A percentile compares a stretch with the other conserved stretches of the same genome.
phyloP scores from a whole-genome alignment of 2,797 vertebrate species.

The Psittacula echo region DNA sequence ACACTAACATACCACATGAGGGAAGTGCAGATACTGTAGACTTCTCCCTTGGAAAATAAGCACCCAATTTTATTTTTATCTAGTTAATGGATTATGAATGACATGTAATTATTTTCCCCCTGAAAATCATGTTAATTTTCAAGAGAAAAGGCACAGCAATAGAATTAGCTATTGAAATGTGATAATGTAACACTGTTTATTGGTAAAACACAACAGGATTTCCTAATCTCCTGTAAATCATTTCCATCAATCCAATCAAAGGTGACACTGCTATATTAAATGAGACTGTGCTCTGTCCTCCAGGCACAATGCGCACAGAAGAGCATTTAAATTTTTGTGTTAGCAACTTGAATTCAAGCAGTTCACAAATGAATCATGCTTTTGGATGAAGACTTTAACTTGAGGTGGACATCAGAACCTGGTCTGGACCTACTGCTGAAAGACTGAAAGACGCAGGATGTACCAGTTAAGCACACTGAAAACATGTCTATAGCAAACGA shows the following conservation, averaged over 20 bases:
- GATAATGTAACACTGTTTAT: slow-evolving; percentile 55
- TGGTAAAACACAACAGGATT: slow-evolving; percentile 62
- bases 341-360: neutral
- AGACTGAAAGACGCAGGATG: neutral
- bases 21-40: slow-evolving; percentile 63
- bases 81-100: slow-evolving; percentile 73
- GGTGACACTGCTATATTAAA: slow-evolving; percentile 14
- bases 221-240: slow-evolving; percentile 45
- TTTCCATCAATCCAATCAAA: slow-evolving; percentile 43
- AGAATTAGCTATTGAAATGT: slow-evolving; percentile 71
- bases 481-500: neutral
- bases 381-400: neutral
- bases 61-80: slow-evolving; percentile 45
- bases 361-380: neutral
- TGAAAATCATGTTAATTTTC: slow-evolving; percentile 73
- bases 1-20: slow-evolving; percentile 58
- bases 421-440: neutral
- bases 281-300: neutral
- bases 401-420: no score
- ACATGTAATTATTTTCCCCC: slow-evolving; percentile 70
- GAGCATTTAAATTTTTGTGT: neutral
- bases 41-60: slow-evolving; percentile 33
- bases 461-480: neutral
- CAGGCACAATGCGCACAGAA: neutral
- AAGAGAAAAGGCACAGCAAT: slow-evolving; percentile 47